These are phyloP conservation scores for Reticulitermes speratus DNA, from an alignment of 1,140 invertebrate species.

Conservation along the genomic window DNA sequence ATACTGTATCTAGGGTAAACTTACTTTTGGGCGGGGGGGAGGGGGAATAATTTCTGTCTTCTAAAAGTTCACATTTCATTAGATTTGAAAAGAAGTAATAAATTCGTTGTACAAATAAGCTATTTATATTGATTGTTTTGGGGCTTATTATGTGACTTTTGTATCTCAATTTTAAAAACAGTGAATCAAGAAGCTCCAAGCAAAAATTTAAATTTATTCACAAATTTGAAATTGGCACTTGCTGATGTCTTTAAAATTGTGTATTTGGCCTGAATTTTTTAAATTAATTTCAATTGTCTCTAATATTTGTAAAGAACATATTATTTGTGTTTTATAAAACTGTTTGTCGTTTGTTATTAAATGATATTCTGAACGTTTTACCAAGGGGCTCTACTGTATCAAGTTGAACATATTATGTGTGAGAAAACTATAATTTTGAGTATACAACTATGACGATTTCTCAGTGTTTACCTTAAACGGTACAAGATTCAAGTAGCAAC, in stretches of 20 bases:
- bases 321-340: background rate
- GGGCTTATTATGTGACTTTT: background rate
- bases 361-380: background rate
- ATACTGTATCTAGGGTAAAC: background rate
- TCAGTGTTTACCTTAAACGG: background rate
- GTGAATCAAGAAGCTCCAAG: background rate
- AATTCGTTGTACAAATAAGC: background rate
- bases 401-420: background rate
- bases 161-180: background rate
- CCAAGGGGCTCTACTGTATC: background rate
- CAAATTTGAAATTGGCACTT: background rate
- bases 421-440: background rate
- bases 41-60: background rate
- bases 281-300: background rate
- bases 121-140: background rate
- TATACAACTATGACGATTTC: background rate
- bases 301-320: background rate
- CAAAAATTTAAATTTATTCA: background rate
- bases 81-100: background rate
- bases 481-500: too few relatives aligned
- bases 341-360: slow-evolving; percentile 20
- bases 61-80: background rate
- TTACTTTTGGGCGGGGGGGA: background rate
- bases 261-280: background rate
- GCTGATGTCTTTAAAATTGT: background rate